Base-by-base conservation (phyloP, 2,113 vertebrate species). In the Psittacus erithacus region DNA sequence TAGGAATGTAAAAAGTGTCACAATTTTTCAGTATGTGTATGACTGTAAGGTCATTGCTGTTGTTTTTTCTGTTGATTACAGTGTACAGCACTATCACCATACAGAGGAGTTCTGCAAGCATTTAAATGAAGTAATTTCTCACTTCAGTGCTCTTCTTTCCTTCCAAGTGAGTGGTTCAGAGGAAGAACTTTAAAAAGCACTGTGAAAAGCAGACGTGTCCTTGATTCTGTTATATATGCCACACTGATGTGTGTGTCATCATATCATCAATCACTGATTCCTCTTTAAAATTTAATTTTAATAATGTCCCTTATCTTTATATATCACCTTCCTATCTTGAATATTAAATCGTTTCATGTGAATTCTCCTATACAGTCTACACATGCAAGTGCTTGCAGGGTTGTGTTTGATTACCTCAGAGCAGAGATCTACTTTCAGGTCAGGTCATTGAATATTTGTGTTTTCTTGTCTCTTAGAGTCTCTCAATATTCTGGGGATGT, bases 211-310 rank as follows among this genome's bases (percentile, higher is more conserved):
- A 88, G 76, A 50, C 19, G 49, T 27, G 10, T 73, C 16, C 13
- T 92, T 94, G 75, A 78, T 84, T 83, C 60, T 90, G 41, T 84
- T 94, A 92, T 71, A 95, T 67, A 93, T 79, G 33, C 11, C 18
- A 49, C 44, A 31, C 12, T 64, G 38, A 39, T 39, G 38, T 39
- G 38, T 39, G 38, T 39, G 38, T 39, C 38, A 39, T 39, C 38
- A 39, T 39, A 39, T 39, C 38, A 93, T 88, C 28, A 67, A 88
- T 95, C 92, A 93, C 46, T 39, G 64, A 69, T 81, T 88, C 33
- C 46, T 49, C 43, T 60, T 55, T 73, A 53, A 90, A 93, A 91
- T 88, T 77, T 86, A 83, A 81, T 95, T 93, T 89, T 86, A 93
- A 84, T 76, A 65, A 55, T 70, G 46, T 33, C n/a, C 15, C 38